Evolutionary conservation across 2,797 vertebrate species (phyloP).

Genomic region (Myripristis murdjan): DNA sequence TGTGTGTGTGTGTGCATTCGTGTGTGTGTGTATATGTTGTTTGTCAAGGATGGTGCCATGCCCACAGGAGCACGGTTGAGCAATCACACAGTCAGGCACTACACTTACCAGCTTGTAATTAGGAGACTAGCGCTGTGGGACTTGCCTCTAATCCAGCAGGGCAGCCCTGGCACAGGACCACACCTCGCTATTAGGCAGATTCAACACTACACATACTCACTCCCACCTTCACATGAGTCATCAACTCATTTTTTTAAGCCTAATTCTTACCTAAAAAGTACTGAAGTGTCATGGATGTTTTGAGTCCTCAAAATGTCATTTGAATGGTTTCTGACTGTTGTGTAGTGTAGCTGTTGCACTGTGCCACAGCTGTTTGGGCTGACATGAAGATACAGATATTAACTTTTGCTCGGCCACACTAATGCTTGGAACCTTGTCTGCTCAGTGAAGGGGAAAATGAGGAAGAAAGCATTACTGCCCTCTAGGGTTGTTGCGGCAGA

Average conservation of each 20-base stretch:
- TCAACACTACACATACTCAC: slow-evolving; percentile 46
- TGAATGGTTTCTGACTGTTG: background rate
- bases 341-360: background rate
- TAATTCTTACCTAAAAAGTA: slow-evolving; percentile 1
- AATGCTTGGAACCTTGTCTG: slow-evolving; percentile 13
- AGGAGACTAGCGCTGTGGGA: slow-evolving; percentile 67
- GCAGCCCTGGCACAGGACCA: slow-evolving; percentile 54
- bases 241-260: background rate
- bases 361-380: background rate
- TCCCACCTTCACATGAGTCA: slow-evolving; percentile 21
- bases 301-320: background rate
- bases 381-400: background rate
- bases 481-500: slow-evolving; percentile 63
- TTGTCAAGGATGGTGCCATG: slow-evolving; percentile 63
- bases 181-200: slow-evolving; percentile 53
- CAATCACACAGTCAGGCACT: slow-evolving; percentile 51
- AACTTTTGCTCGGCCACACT: background rate
- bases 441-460: slow-evolving; percentile 10
- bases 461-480: slow-evolving; percentile 63
- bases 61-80: slow-evolving; percentile 71
- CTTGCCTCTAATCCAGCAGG: slow-evolving; percentile 58
- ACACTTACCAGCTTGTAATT: slow-evolving; percentile 74
- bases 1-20: slow-evolving; percentile 8
- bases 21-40: slow-evolving; percentile 53
- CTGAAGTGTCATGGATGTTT: too few species aligned